Evolutionary conservation across 2,797 vertebrate species (phyloP), one percentile per base, ranked within the genome.

Genomic region (Aplochiton taeniatus): DNA sequence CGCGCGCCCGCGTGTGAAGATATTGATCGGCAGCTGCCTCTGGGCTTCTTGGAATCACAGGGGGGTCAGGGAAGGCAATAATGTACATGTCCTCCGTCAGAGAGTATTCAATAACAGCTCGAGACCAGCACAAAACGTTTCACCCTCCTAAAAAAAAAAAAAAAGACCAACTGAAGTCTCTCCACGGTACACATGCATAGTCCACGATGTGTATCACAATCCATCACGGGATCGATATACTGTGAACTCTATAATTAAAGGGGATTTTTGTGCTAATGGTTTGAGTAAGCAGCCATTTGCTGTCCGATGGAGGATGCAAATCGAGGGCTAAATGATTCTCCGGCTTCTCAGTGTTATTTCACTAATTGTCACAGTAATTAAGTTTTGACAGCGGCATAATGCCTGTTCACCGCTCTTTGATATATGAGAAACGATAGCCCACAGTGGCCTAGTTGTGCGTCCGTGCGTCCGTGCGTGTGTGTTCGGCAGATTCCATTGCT

Each of bases 251-350:
- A n/a, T 52, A 4, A 52, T 52, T 17, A 18, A 17, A 52, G 50
- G n/a, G 42, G 18, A 19, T 16, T 78, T 78, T 48, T 19, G 55
- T 46, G 48, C 61, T 79, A 65, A 78, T 76, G 63, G 16, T 69
- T 64, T 66, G 55, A 63, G 31, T 76, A 73, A 80, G 75, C 16
- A 8, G 47, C 65, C 69, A 65, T 81, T 83, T 78, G 59, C 61
- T 72, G 69, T 68, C 69, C 57, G 49, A 20, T 76, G 43, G 60
- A 56, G 31, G 66, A 16, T 54, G 76, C 48, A 53, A 77, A 68
- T 52, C 19, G 51, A 46, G 64, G 18, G 16, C 7, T 63, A 42
- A 75, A 75, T 81, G 67, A 74, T 65, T 43, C 41, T 4, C 49
- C 10, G 61, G 43, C 52, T 65, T 58, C 72, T 55, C 47, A 55